Conservation (phyloP, 2,797 vertebrate genomes). For the Odontamblyopus rebecca region DNA sequence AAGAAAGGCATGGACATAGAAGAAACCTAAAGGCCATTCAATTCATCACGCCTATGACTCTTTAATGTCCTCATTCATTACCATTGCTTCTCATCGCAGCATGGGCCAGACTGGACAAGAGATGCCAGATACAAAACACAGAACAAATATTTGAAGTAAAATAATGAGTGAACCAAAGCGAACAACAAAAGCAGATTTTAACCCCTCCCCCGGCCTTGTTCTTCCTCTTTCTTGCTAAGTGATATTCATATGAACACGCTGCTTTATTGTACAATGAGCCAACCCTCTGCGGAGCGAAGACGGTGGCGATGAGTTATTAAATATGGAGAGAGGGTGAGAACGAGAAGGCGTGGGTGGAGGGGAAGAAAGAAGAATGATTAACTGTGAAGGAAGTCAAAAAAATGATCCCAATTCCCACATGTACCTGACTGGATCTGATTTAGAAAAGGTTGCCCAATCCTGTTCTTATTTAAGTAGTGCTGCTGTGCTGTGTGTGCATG, state of each 20-base stretch:
- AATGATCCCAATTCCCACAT: conserved; percentile 69
- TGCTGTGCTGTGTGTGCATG: conserved; percentile 30
- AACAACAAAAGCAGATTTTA: conserved; percentile 30
- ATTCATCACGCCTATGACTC: conserved; percentile 72
- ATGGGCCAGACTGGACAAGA: conserved; percentile 55
- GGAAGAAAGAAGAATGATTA: conserved; percentile 71
- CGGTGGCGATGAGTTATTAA: conserved; percentile 74
- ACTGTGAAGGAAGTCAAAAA: conserved; percentile 73
- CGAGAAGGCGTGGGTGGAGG: conserved; percentile 54
- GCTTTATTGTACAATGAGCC: conserved; percentile 70
- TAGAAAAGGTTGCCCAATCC: conserved; percentile 66
- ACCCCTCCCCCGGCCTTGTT: conserved; percentile 32
- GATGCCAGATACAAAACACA: conserved; percentile 18
- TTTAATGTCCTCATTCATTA: conserved; percentile 76
- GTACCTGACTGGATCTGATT: conserved; percentile 75
- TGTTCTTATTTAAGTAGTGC: conserved; percentile 68
- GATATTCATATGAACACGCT: conserved; percentile 69
- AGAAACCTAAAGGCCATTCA: conserved; percentile 72
- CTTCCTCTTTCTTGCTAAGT: conserved; percentile 62
- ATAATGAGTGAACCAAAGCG: conserved; percentile 21
- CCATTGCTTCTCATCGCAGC: conserved; percentile 58
- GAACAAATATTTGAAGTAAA: conserved; percentile 20
- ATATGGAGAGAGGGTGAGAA: conserved; percentile 70
- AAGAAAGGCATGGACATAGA: conserved; percentile 38
- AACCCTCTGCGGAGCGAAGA: conserved; percentile 69